These are phyloP conservation scores for Auanema freiburgensis DNA, from an alignment of 2,888 invertebrate species.

Conservation along the genomic window DNA sequence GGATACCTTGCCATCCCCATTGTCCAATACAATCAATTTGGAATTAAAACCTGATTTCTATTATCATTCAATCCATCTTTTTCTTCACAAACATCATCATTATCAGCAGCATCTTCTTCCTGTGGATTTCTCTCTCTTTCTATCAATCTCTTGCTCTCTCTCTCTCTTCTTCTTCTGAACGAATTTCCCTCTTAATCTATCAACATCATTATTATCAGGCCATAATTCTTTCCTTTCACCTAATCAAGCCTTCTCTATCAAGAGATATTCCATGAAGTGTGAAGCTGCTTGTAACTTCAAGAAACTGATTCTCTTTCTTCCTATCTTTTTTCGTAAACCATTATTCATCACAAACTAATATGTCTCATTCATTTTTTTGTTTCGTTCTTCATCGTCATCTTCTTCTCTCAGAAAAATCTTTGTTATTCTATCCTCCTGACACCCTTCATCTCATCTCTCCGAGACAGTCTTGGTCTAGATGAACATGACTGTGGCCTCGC, in stretches of 20 bases:
- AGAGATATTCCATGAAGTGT: no score
- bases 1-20: no score
- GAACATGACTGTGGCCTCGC: constrained; percentile 1
- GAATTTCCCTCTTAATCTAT: constrained; percentile 13
- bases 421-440: background rate
- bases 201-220: background rate
- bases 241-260: background rate
- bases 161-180: constrained; percentile 13
- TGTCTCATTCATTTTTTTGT: background rate
- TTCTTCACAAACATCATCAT: constrained; percentile 18
- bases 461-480: no score
- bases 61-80: constrained; percentile 12
- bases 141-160: constrained; percentile 4
- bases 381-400: background rate
- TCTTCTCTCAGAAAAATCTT: background rate
- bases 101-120: constrained; percentile 15
- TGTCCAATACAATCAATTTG: no score
- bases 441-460: constrained; percentile 1
- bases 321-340: background rate
- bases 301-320: background rate
- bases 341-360: background rate
- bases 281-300: no score
- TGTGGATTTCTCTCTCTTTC: constrained; percentile 2
- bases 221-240: background rate
- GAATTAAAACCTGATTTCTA: no score